Evolutionary conservation across 2,888 invertebrate genomes (phyloP), one percentile per base, ranked within the genome.

Genomic region (Hypomecis atomaria): DNA sequence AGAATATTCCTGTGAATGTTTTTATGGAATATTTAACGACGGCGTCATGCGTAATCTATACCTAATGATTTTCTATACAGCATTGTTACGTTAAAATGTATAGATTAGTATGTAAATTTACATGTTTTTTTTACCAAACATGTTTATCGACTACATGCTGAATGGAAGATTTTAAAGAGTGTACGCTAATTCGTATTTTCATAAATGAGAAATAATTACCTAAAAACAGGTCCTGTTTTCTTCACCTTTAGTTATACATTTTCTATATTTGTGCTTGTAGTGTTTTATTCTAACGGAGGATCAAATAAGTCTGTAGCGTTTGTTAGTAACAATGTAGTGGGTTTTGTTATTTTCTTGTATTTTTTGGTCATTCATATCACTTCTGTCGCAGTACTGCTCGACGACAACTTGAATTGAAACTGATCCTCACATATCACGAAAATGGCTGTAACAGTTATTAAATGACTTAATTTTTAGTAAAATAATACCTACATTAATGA

Each of bases 261-360:
- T 76, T 78, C 79, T 78, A 78, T 76, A 72, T 76, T 85, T 86
- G 81, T 81, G 88, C 89, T 90, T 89, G 88, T 90, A 90, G 88
- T 84, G 83, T 82, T 82, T 80, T 80, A 83, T 82, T 79, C 78
- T 76, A 77, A 84, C 81, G 81, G 86, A 89, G 91, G 90, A 89
- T 91, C 90, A 82, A 78, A 81, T 78, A 80, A 79, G 78, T 74
- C 79, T 74, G 83, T 89, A 87, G 87, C 77, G 77, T 79, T 82
- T 79, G 72, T 84, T 86, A 86, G 87, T 82, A 82, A 85, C 83
- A 84, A 76, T 38, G 81, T 89, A 89, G 89, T 80, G 78, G 80
- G 77, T 86, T 86, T 66, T 79, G 70, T 86, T 84, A 33, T 56
- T 67, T 67, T 78, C 38, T 23, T 73, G 82, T 85, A 85, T 80